Percentiles rank a stretch among this genome's conserved stretches.
These are phyloP conservation scores for Apoda limacodes DNA, from an alignment of 2,888 invertebrate species.

Conservation along the genomic window DNA sequence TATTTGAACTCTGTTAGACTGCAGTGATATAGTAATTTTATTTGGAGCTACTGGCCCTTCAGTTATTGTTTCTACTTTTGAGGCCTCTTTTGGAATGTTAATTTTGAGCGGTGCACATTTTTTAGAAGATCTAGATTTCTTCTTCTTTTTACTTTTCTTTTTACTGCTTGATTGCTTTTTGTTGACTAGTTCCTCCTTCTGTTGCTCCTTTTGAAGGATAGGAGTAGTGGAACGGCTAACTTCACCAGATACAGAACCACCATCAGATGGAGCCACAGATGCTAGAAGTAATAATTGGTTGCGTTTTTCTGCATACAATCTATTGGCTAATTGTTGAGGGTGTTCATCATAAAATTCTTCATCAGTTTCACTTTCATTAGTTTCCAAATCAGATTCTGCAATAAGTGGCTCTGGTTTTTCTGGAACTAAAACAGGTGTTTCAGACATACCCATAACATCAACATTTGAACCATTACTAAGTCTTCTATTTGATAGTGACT, in stretches of 20 bases:
- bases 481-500: constrained; percentile 43
- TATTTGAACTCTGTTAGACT: constrained; percentile 62
- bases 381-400: constrained; percentile 86
- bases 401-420: constrained; percentile 72
- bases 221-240: constrained; percentile 76
- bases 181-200: constrained; percentile 66
- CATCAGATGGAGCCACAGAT: constrained; percentile 72
- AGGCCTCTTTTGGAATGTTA: constrained; percentile 70
- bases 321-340: constrained; percentile 80
- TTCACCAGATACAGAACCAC: constrained; percentile 69
- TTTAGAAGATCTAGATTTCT: constrained; percentile 57
- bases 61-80: constrained; percentile 36
- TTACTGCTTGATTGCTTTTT: constrained; percentile 60
- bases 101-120: constrained; percentile 68
- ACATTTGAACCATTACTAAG: constrained; percentile 63
- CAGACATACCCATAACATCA: constrained; percentile 64
- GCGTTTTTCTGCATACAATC: constrained; percentile 80
- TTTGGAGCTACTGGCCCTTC: constrained; percentile 38
- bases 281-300: constrained; percentile 74
- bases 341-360: constrained; percentile 90
- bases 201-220: constrained; percentile 61
- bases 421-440: constrained; percentile 52
- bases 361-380: constrained; percentile 86
- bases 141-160: constrained; percentile 78
- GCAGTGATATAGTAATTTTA: constrained; percentile 62